Evolutionary conservation across 1,140 invertebrate species (phyloP), one percentile per base, ranked within the genome.

Genomic region (Ceratina japonica): DNA sequence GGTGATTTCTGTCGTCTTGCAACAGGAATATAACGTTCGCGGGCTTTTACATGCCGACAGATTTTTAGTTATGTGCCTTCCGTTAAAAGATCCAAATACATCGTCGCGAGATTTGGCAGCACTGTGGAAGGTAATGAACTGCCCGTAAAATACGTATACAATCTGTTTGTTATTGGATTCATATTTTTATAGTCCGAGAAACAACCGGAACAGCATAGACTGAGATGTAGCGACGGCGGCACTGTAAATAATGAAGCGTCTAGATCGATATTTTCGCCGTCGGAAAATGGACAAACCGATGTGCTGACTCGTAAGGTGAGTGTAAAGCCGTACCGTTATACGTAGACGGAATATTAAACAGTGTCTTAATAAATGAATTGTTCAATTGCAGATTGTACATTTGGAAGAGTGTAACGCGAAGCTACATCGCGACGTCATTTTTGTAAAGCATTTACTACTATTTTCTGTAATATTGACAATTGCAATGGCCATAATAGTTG

Each of bases 31-130:
- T 82, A 93, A 92, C 82, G 75, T 94, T 24, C 92, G 93, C 44
- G 92, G 92, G 68, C 86, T 95, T 49, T 90, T 94, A 7, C 93
- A 93, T 80, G 90, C 89, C 79, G 95, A 96, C 87, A 95, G 95
- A 90, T 96, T 96, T 90, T 92, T 96, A 54, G 92, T 96, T 31
- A 95, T 96, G 94, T 94, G 94, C 85, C 93, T 95, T 86, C 92
- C 94, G 20, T 86, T 95, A 22, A 93, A 93, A 15, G 89, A 92
- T 69, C 86, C 89, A 13, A 91, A 93, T 72, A 83, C 92, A 59
- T 89, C 91, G 16, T 78, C 88, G 61, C 87, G 92, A 68, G 94
- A 95, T 86, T 86, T 95, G 56, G 78, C 89, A 22, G 93, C 94
- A 64, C 88, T 96, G 37, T 96, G 95, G 95, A 95, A 95, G 93